phyloP scores from a whole-genome alignment of 2,888 invertebrate genomes.

The Auanema freiburgensis region DNA sequence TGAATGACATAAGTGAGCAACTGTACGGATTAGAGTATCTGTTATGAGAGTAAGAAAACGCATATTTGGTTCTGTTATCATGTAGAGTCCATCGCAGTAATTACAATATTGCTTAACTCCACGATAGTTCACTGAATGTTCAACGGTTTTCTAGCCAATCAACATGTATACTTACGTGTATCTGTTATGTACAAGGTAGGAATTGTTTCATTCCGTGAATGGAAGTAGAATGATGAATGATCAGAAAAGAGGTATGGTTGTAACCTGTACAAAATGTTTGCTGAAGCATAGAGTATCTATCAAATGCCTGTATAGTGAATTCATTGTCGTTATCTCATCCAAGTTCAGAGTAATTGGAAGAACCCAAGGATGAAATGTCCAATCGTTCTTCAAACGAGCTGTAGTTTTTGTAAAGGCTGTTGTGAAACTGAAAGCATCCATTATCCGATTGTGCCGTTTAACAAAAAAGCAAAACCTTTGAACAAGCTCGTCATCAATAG shows the following conservation, averaged over 20 bases:
- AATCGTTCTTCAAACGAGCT: slow-evolving; percentile 35
- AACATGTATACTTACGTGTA: slow-evolving; percentile 26
- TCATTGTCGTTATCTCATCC: slow-evolving; percentile 27
- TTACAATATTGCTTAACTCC: slow-evolving; percentile 44
- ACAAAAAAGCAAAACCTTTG: slow-evolving; percentile 18
- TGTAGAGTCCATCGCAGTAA: slow-evolving; percentile 42
- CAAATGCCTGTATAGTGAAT: slow-evolving; percentile 40
- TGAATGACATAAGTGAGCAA: slow-evolving; percentile 30
- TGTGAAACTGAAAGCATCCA: slow-evolving; percentile 23
- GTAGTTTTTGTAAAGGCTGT: slow-evolving; percentile 28
- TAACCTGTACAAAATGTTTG: slow-evolving; percentile 21
- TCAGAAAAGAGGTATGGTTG: slow-evolving; percentile 43
- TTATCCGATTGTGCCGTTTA: slow-evolving; percentile 1
- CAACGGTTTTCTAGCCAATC: background rate
- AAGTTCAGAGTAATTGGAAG: slow-evolving; percentile 32
- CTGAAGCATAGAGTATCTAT: background rate
- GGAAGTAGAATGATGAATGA: slow-evolving; percentile 46
- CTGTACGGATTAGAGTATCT: slow-evolving; percentile 36
- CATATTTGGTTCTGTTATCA: slow-evolving; percentile 43
- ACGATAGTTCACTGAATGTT: slow-evolving; percentile 32
- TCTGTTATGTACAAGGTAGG: slow-evolving; percentile 43
- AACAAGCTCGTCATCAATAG: slow-evolving; percentile 27
- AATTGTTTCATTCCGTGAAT: slow-evolving; percentile 28
- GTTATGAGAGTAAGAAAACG: slow-evolving; percentile 38
- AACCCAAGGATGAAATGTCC: slow-evolving; percentile 44